Percentiles rank a stretch among this genome's conserved stretches.
These are phyloP conservation scores for Drosophila aldrichi DNA, from an alignment of 2,888 invertebrate genomes.

Conservation along the genomic window DNA sequence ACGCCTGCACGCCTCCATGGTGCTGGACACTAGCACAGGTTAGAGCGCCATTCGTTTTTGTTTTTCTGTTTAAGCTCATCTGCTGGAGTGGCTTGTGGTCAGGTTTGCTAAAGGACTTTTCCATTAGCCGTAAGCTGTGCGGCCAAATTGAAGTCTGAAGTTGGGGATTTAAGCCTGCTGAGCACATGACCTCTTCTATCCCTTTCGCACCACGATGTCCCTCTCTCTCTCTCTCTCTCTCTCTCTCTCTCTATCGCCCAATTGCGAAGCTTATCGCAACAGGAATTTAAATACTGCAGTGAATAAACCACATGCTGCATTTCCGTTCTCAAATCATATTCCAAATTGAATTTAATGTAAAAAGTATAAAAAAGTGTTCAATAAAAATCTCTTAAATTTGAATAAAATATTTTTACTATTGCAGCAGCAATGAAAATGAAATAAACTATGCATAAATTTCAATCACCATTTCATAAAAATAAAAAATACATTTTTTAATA, in stretches of 20 bases:
- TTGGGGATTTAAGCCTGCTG: not conserved
- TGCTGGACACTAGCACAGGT: not conserved
- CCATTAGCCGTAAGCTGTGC: slow-evolving; percentile 20
- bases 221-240: not conserved
- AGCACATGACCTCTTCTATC: not conserved
- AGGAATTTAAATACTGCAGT: slow-evolving; percentile 43
- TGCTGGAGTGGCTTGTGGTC: slow-evolving; percentile 23
- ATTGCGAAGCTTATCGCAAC: slow-evolving; percentile 41
- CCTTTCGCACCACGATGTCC: not conserved
- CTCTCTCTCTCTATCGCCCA: not conserved
- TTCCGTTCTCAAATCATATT: slow-evolving; percentile 56
- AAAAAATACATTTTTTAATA: slow-evolving; percentile 3
- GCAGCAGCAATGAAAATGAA: slow-evolving; percentile 13
- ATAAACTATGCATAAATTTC: not conserved
- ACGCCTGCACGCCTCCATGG: slow-evolving; percentile 9
- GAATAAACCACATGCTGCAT: slow-evolving; percentile 43
- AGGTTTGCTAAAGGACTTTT: slow-evolving; percentile 14
- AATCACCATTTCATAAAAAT: too few relatives aligned
- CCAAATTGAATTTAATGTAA: slow-evolving; percentile 18
- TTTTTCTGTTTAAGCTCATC: not conserved
- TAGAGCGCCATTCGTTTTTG: slow-evolving; percentile 14
- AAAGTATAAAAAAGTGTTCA: not conserved
- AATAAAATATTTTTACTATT: slow-evolving; percentile 30
- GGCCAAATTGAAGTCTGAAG: slow-evolving; percentile 21
- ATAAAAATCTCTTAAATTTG: not conserved